phyloP scores from a whole-genome alignment of 2,797 vertebrate genomes.

The Lagocephalus sceleratus region DNA sequence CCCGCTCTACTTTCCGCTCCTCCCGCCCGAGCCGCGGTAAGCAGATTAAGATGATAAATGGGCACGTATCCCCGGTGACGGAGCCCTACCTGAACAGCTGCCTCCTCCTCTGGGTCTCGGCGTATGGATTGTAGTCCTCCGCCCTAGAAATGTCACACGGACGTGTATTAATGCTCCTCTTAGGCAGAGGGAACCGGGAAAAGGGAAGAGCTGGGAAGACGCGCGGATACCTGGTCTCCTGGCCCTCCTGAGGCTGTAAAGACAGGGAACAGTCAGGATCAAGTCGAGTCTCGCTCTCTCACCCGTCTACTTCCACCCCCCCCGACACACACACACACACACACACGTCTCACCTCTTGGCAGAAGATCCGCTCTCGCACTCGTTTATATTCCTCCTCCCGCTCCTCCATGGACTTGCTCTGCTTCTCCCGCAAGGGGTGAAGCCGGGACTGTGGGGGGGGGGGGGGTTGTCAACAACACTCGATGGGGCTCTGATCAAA shows the following conservation, averaged over 20 bases:
- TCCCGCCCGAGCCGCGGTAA: slow-evolving; percentile 37
- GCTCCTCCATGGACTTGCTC: slow-evolving; percentile 95
- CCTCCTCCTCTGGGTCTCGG: slow-evolving; percentile 89
- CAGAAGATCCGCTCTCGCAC: slow-evolving; percentile 93
- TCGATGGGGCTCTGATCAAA: slow-evolving; percentile 26
- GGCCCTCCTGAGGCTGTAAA: slow-evolving; percentile 84
- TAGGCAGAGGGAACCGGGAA: slow-evolving; percentile 61
- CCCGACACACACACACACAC: no score
- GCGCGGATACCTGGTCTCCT: slow-evolving; percentile 90
- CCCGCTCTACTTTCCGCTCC: slow-evolving; percentile 29
- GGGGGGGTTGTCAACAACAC: no score
- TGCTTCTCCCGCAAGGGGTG: slow-evolving; percentile 89
- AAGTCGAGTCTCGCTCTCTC: not conserved
- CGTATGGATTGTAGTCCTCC: slow-evolving; percentile 83
- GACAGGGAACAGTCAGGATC: slow-evolving; percentile 71
- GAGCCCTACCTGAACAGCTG: slow-evolving; percentile 90
- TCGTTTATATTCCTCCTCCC: slow-evolving; percentile 94
- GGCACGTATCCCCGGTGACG: slow-evolving; percentile 48
- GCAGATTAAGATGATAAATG: slow-evolving; percentile 65
- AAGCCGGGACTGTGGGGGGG: slow-evolving; percentile 77
- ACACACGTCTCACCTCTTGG: slow-evolving; percentile 83
- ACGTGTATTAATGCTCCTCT: slow-evolving; percentile 55
- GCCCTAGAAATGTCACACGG: slow-evolving; percentile 55
- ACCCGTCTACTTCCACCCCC: slow-evolving; percentile 16
- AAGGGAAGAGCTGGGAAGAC: slow-evolving; percentile 28